Evolutionary conservation across 2,113 vertebrate species (phyloP).

Genomic region (Empidonax traillii): DNA sequence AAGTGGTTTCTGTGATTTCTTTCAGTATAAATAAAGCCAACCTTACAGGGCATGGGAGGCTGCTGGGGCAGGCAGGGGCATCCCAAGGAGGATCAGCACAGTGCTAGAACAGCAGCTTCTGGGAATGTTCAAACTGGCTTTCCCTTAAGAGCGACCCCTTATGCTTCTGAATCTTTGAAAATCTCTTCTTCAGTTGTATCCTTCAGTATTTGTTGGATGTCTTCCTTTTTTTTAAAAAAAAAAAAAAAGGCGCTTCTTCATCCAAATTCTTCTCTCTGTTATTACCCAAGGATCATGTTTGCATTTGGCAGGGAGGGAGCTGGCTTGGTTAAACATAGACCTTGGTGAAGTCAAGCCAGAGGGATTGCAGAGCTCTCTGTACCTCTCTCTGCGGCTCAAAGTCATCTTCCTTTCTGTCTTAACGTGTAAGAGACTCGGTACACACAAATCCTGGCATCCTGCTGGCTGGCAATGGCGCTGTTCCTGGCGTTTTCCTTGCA

Average conservation of each 20-base stretch:
- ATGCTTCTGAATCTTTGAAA: not conserved
- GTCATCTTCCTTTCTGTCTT: not conserved
- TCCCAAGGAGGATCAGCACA: not conserved
- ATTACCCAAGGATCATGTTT: conserved; percentile 18
- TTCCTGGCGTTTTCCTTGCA: accelerated
- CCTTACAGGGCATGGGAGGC: not conserved
- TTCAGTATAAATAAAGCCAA: accelerated
- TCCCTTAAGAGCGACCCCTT: not conserved
- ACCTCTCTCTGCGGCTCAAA: not conserved
- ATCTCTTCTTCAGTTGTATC: not conserved
- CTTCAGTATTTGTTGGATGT: conserved; percentile 14
- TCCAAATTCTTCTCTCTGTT: not conserved
- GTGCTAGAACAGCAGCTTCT: not conserved
- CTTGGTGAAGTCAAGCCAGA: not conserved
- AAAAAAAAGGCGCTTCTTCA: not conserved
- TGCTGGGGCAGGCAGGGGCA: not conserved
- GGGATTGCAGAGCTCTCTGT: not conserved
- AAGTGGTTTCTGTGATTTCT: not conserved
- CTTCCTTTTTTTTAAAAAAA: not conserved
- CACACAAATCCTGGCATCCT: not conserved
- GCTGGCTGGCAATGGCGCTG: not conserved
- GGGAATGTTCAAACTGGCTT: not conserved
- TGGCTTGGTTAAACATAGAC: not conserved
- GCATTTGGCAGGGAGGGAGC: conserved; percentile 21
- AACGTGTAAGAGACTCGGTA: accelerated